A percentile compares a stretch with the other conserved stretches of the same genome.
Evolutionary conservation across 2,113 vertebrate species (phyloP).

Genomic region (Rhizomys pruinosus): DNA sequence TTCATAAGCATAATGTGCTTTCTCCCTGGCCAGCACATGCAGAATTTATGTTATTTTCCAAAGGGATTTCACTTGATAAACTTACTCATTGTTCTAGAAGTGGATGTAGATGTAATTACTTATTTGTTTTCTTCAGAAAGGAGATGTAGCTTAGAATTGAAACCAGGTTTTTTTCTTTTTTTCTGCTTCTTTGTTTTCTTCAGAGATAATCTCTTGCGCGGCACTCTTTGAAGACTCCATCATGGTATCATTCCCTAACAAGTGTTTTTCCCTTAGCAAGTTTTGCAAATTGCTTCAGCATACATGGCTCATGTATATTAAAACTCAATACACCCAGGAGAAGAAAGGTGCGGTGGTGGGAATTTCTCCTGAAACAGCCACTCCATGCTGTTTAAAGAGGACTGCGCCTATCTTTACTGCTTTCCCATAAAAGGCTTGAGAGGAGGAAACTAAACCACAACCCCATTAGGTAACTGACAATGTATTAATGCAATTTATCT

Average conservation of each 20-base stretch:
- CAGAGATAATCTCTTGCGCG: neutral
- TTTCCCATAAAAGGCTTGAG: constrained; percentile 60
- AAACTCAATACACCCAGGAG: neutral
- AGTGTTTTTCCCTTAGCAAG: constrained; percentile 23
- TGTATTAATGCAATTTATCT: constrained; percentile 65
- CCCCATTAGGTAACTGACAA: constrained; percentile 64
- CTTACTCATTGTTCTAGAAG: neutral
- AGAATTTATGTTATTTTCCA: neutral
- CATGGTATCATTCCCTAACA: constrained; percentile 32
- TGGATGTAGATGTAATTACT: neutral
- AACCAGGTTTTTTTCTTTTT: neutral
- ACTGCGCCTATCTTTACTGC: constrained; percentile 13
- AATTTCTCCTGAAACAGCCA: constrained; percentile 47
- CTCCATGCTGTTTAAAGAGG: neutral
- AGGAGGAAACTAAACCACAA: constrained; percentile 68
- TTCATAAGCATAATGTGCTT: accelerated
- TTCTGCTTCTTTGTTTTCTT: constrained; percentile 36
- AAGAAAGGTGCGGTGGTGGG: constrained; percentile 17
- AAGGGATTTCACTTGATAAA: neutral
- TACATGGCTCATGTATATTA: constrained; percentile 35
- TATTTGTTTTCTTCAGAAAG: constrained; percentile 14
- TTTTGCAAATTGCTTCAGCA: neutral
- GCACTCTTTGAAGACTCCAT: neutral
- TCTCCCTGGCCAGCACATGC: neutral
- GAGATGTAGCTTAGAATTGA: constrained; percentile 2